Evolutionary conservation across 2,888 invertebrate genomes (phyloP), one percentile per base, ranked within the genome.

Genomic region (Pammene fasciana): DNA sequence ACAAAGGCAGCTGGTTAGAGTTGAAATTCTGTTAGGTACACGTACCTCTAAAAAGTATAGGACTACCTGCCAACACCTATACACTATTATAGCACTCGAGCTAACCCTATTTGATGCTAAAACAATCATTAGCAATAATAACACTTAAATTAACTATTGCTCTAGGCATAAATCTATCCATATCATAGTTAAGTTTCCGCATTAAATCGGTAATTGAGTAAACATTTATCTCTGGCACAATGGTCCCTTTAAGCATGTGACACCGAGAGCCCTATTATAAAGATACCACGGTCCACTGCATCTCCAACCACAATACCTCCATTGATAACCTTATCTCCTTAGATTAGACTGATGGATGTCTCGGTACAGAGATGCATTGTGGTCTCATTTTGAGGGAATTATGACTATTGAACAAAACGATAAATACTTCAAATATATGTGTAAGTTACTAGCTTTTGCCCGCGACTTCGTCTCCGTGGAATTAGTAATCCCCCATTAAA

Each of bases 281-380:
- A 62, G 62, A 62, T 61, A 61, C 16, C 36, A 13, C 18, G 50
- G 38, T 36, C 48, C 34, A 38, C 38, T 52, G 50, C 41, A 62
- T 50, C 62, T 61, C 16, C 26, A 54, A 64, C 45, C 54, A 45
- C 54, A 64, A 64, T 64, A 13, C 54, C 7, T 45, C 45, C 54
- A 55, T 64, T 64, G 64, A 64, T 43, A 55, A 64, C 1, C 54
- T 64, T 64, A 64, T 64, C 64, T 54, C 8, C 1, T 14, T 1
- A 64, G 54, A 64, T 64, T 54, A 64, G 16, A 50, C 62, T 54
- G 54, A 54, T 64, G 64, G 26, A 45, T 54, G 52, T 34, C 16
- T 48, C 52, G 34, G 16, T 64, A 64, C 43, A 64, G 13, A 54
- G 54, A 55, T 34, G 64, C 64, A 55, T 45, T 64, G 64, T 55